Base-by-base conservation (phyloP, 53 echinoderm and acorn worm species). In the Patiria pectinifera region DNA sequence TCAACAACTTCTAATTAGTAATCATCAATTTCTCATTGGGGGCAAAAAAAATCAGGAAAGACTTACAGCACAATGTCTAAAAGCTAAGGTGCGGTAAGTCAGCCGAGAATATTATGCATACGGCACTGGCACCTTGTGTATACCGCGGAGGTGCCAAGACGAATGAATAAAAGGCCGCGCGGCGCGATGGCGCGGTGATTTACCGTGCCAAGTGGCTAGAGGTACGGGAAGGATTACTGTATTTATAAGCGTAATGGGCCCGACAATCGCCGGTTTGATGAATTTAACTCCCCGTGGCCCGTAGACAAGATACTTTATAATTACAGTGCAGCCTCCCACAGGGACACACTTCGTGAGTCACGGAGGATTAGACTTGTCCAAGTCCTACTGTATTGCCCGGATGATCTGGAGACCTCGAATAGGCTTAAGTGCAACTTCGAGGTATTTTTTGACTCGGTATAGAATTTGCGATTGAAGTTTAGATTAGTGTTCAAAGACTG, bases 261-360 rank as follows among this genome's bases (percentile, higher is more conserved):
- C 87, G 76, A 76, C 77, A 87, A 61, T 77, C 59, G 59, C 8
- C 25, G 43, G 77, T 78, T 77, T 87, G 87, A 87, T 87, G 87
- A 87, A 78, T 87, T 87, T 71, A 59, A 87, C 87, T 87, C 87
- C 87, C 87, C 59, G 10, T 87, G 77, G 76, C 71, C 53, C 15
- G 77, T 7, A 62, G 87, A 87, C 87, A 87, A 76, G 87, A 87
- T 78, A 87, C 87, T 87, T 87, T 87, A 87, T 87, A 87, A 87
- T 87, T 87, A 87, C 76, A 71, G 87, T 53, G 87, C 59, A 59
- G 76, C 76, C 4, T 78, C 76, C 87, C 87, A 35, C 35, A 59
- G 35, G 76, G 76, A 77, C 16, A 48, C 22, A 10, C 21, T 80
- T 45, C 49, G 87, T 87, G 87, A 87, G 87, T 87, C 87, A 87